Evolutionary conservation across 1,140 invertebrate species (phyloP).

Genomic region (Plodia interpunctella): DNA sequence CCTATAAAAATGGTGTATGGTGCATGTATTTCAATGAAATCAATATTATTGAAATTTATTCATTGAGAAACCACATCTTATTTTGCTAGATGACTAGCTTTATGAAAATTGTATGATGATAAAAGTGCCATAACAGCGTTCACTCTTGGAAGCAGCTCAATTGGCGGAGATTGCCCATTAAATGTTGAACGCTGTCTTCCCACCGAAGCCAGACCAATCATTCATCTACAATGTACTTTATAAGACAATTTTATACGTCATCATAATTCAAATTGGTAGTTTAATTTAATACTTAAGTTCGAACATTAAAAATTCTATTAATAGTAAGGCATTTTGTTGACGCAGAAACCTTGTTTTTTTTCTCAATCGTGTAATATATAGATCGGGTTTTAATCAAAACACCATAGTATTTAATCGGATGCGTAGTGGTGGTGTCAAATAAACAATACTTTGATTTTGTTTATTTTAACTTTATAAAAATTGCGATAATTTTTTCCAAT

Average conservation of each 20-base stretch:
- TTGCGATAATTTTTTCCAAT: no score
- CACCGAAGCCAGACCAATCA: constrained; percentile 10
- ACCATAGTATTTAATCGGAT: background rate
- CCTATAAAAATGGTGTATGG: no score
- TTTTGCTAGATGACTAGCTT: no score
- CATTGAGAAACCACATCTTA: no score
- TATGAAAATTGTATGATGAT: no score
- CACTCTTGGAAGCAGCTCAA: constrained; percentile 15
- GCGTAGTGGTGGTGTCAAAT: background rate
- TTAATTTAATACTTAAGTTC: background rate
- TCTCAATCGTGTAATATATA: background rate
- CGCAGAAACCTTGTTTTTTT: background rate
- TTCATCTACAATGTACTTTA: constrained; percentile 13
- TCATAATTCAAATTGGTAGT: background rate
- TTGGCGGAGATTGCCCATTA: constrained; percentile 45
- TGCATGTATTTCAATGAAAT: no score
- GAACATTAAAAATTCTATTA: background rate
- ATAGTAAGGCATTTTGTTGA: background rate
- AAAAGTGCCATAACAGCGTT: no score
- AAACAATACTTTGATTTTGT: background rate
- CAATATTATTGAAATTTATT: no score
- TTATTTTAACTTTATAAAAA: no score
- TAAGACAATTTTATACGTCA: constrained; percentile 16
- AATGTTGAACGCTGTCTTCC: constrained; percentile 34
- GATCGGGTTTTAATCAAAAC: background rate